Conservation (phyloP, 2,888 invertebrate genomes). For the Drosophila koepferae region DNA sequence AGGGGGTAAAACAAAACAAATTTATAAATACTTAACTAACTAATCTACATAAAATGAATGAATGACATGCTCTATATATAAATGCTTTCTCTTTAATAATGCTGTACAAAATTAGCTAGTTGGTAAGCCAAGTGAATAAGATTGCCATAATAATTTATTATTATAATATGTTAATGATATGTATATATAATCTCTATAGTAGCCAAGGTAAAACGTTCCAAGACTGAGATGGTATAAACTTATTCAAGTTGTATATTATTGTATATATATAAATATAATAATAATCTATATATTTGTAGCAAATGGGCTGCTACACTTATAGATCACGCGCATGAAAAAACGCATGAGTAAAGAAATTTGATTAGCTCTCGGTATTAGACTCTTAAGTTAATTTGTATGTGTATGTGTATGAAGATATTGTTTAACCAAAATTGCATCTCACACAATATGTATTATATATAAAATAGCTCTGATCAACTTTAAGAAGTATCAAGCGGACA, state of each 20-base stretch:
- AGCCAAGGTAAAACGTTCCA: neutral
- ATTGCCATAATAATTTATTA: neutral
- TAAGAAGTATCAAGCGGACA: neutral
- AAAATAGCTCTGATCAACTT: conserved; percentile 1
- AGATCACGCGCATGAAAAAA: neutral
- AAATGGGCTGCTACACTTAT: no score
- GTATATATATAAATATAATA: neutral
- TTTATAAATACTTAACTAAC: conserved; percentile 14
- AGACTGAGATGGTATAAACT: neutral
- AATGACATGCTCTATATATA: neutral
- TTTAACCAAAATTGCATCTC: conserved; percentile 3
- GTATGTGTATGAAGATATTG: conserved; percentile 1
- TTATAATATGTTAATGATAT: neutral
- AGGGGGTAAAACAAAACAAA: conserved; percentile 64
- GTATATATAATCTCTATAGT: neutral
- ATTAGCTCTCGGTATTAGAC: no score
- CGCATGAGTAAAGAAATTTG: neutral
- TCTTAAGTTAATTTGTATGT: neutral
- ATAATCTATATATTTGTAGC: neutral
- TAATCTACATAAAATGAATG: conserved; percentile 6
- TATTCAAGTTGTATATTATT: neutral
- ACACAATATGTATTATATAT: neutral
- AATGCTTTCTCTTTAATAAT: conserved; percentile 4
- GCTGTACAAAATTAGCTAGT: conserved; percentile 2
- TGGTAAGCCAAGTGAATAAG: neutral